Percentiles rank a stretch among this genome's conserved stretches.
phyloP scores from a whole-genome alignment of 2,797 vertebrate species.

The Poeciliopsis paucimaculata region DNA sequence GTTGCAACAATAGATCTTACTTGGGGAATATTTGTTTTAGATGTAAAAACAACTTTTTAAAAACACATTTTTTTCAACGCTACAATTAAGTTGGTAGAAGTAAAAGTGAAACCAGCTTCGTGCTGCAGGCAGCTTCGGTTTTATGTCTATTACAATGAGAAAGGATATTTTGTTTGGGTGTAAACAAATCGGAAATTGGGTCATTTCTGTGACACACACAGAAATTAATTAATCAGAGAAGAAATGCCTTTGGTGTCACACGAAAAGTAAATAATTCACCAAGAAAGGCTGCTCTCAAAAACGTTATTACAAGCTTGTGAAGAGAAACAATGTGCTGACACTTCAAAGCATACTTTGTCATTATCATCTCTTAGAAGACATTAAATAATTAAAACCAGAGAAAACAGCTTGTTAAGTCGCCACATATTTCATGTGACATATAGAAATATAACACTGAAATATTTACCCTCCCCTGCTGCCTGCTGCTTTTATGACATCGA shows the following conservation, averaged over 20 bases:
- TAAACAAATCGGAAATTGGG: constrained; percentile 7
- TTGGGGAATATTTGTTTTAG: too few species aligned
- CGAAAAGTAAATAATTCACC: not conserved
- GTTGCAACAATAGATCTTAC: too few species aligned
- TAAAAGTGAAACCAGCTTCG: not conserved
- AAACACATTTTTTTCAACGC: constrained; percentile 1
- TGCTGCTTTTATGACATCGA: not conserved
- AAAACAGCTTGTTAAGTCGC: not conserved
- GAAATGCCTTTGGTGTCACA: not conserved
- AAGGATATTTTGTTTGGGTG: not conserved
- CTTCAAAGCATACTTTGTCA: fast-evolving
- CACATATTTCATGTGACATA: not conserved
- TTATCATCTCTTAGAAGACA: not conserved
- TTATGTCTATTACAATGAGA: constrained; percentile 1
- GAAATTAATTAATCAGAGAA: not conserved
- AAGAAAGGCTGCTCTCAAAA: not conserved
- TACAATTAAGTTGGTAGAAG: not conserved
- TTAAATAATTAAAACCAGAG: not conserved
- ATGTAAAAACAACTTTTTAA: too few species aligned
- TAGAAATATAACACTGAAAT: not conserved
- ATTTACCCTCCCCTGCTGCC: not conserved
- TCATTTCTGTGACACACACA: constrained; percentile 1
- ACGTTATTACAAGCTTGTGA: not conserved
- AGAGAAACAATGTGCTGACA: not conserved
- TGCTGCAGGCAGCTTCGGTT: constrained; percentile 4